A percentile compares a stretch with the other conserved stretches of the same genome.
Evolutionary conservation across 2,797 vertebrate species (phyloP).

Genomic region (Sciaenops ocellatus): DNA sequence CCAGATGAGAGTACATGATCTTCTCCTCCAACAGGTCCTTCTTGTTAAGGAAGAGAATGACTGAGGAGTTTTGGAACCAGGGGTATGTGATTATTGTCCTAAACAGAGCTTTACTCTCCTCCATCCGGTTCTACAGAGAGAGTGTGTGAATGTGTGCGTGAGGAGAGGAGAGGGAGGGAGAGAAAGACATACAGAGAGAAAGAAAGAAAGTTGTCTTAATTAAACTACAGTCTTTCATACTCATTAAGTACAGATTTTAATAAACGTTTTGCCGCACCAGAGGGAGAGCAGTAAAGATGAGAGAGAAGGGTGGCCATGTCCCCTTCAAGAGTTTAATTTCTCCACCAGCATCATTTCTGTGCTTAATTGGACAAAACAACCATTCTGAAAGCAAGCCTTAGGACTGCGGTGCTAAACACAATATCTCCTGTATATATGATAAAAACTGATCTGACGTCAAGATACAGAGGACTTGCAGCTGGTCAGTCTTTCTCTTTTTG

Average conservation of each 20-base stretch:
- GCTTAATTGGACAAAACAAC: constrained; percentile 52
- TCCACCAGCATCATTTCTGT: constrained; percentile 37
- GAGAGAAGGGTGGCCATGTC: constrained; percentile 37
- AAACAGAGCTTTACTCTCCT: constrained; percentile 99
- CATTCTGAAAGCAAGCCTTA: constrained; percentile 9
- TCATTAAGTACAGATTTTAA: constrained; percentile 68
- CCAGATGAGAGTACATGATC: constrained; percentile 96
- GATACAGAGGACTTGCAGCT: constrained; percentile 33
- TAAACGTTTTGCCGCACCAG: constrained; percentile 54
- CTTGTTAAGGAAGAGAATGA: constrained; percentile 99
- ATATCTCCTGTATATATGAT: constrained; percentile 4
- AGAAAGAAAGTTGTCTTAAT: constrained; percentile 56
- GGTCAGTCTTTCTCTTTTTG: constrained; percentile 14
- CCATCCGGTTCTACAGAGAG: constrained; percentile 95
- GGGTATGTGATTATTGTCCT: constrained; percentile 99
- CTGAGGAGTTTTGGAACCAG: constrained; percentile 99
- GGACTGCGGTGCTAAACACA: constrained; percentile 12
- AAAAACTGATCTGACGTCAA: not conserved
- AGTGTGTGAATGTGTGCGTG: not conserved
- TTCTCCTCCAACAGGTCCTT: constrained; percentile 99
- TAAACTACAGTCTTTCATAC: constrained; percentile 59
- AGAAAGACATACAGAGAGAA: not conserved
- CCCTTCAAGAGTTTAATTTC: constrained; percentile 49
- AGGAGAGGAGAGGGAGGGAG: not conserved
- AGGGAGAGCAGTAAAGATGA: constrained; percentile 56